phyloP scores from a whole-genome alignment of 2,797 vertebrate species.

The Melanotaenia boesemani region DNA sequence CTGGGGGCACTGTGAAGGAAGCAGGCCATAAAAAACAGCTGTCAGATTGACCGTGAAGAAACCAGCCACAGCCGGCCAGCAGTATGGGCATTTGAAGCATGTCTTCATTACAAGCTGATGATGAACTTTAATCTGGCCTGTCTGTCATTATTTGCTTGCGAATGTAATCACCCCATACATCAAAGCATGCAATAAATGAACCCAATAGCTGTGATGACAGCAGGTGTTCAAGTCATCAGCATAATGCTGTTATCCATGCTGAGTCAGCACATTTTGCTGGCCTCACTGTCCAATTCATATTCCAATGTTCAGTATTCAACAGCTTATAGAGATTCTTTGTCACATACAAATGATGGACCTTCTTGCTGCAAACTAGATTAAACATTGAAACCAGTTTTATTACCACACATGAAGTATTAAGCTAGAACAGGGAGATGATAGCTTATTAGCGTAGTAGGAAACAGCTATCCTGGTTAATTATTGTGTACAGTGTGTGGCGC shows the following conservation, averaged over 20 bases:
- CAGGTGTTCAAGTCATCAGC: slow-evolving; percentile 61
- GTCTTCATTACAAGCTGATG: slow-evolving; percentile 79
- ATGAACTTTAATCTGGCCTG: slow-evolving; percentile 69
- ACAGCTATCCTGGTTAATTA: neutral
- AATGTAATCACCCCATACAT: slow-evolving; percentile 64
- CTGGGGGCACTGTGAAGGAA: slow-evolving; percentile 86
- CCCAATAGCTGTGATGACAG: slow-evolving; percentile 59
- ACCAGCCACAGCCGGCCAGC: slow-evolving; percentile 43
- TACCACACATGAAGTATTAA: neutral
- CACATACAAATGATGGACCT: neutral
- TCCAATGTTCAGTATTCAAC: neutral
- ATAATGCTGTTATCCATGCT: slow-evolving; percentile 28
- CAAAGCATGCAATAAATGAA: slow-evolving; percentile 59
- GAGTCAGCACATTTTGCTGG: slow-evolving; percentile 60
- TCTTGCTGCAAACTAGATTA: neutral
- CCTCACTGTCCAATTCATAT: slow-evolving; percentile 3
- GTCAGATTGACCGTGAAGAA: slow-evolving; percentile 57
- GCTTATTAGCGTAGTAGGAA: slow-evolving; percentile 3
- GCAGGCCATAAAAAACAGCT: slow-evolving; percentile 73
- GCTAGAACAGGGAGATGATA: neutral
- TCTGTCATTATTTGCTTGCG: slow-evolving; percentile 67
- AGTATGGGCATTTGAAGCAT: slow-evolving; percentile 53
- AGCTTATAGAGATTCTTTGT: neutral
- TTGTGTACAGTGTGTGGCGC: neutral
- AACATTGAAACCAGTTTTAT: neutral